Evolutionary conservation across 2,797 vertebrate genomes (phyloP).

Genomic region (Gorsachius magnificus): DNA sequence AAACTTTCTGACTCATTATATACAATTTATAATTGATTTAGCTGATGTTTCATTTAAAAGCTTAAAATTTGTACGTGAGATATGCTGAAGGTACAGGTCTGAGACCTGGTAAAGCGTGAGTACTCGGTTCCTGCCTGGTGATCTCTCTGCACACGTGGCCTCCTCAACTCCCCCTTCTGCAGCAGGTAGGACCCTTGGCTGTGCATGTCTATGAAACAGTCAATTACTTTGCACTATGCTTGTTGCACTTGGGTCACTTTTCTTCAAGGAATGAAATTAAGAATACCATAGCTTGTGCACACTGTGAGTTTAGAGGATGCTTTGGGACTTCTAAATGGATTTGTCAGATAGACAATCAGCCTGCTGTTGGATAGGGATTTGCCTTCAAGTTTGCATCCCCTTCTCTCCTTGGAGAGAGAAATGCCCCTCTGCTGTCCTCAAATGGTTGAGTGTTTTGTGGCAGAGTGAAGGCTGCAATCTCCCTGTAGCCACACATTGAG

Average conservation of each 20-base stretch:
- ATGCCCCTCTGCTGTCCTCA: neutral
- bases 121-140: neutral
- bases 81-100: neutral
- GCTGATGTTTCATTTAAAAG: neutral
- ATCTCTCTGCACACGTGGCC: neutral
- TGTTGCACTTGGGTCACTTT: neutral
- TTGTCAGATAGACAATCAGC: neutral
- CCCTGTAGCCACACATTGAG: fast-evolving
- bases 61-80: neutral
- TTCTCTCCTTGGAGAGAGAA: neutral
- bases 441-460: too few species aligned
- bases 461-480: neutral
- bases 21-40: neutral
- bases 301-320: neutral
- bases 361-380: neutral
- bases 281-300: neutral
- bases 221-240: neutral
- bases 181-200: neutral
- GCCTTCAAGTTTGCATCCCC: neutral
- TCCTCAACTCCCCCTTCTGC: neutral
- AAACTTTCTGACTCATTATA: neutral
- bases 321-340: neutral
- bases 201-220: neutral
- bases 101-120: neutral
- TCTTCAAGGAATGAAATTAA: neutral